Base-by-base conservation (phyloP, 2,797 vertebrate species). In the Mionectes olivaceus region DNA sequence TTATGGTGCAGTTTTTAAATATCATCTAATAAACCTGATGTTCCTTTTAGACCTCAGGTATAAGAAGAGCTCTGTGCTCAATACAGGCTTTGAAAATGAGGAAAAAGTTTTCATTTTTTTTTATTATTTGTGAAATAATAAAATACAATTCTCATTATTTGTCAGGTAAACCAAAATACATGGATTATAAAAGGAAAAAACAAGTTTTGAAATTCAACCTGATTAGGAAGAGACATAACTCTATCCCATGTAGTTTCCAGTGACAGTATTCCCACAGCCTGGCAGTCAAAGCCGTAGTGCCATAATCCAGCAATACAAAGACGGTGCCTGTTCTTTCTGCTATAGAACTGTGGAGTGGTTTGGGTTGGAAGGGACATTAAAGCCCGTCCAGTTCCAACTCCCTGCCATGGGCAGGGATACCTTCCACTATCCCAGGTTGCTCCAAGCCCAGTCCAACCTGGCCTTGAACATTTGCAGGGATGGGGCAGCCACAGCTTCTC, bases 331-430 rank as follows among this genome's bases (percentile, higher is more conserved):
- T 13, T 60, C 41, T 9, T 83, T 17, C 60, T 69, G 61, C 43
- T 78, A 1, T 0, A 39, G 50, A 32, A 37, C 49, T 15, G 9
- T 64, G 16, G 35, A 13, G 5, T 13, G n/a, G 15, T 9, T 35
- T n/a, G 61, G 47, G 21, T 16, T 55, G 70, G 35, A 49, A 49
- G 23, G 13, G 19, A 39, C 11, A 10, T 83, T 33, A 39, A 57
- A 65, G 8, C 3, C 7, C 13, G 3, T 9, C 16, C 0, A 4
- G 5, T 13, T 0, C 9, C 47, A 8, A 8, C 2, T 1, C 19
- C 3, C 50, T 4, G 55, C 47, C 61, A 7, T 8, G 55, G 12
- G 19, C 49, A 56, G 43, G 35, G 71, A 22, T 49, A 11, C 24
- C 28, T 83, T 0, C 50, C 64, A 2, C 17, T 22, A 13, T 1